These are phyloP conservation scores for Drosophila repletoides DNA, from an alignment of 1,140 invertebrate genomes.

Conservation along the genomic window DNA sequence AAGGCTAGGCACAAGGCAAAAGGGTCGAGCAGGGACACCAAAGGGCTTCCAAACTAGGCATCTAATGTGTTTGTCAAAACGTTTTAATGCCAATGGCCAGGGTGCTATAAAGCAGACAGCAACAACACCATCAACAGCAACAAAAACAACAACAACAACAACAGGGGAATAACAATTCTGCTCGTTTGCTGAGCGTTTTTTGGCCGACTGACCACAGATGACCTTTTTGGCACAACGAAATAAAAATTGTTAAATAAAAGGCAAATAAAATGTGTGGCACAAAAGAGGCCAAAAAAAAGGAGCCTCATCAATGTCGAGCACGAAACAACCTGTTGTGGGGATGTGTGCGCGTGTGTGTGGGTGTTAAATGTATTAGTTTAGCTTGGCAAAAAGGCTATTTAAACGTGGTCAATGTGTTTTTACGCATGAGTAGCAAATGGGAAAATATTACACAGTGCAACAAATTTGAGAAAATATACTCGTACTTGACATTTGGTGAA, in stretches of 20 bases:
- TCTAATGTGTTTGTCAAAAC: slow-evolving; percentile 77
- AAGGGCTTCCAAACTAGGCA: slow-evolving; percentile 39
- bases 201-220: slow-evolving; percentile 57
- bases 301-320: slow-evolving; percentile 46
- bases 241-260: slow-evolving; percentile 80
- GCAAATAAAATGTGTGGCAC: slow-evolving; percentile 72
- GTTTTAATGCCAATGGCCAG: slow-evolving; percentile 62
- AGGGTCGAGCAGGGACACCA: slow-evolving; percentile 27
- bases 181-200: slow-evolving; percentile 5
- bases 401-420: slow-evolving; percentile 75
- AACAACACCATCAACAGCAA: neutral
- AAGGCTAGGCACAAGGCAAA: slow-evolving; percentile 30
- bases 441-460: slow-evolving; percentile 14
- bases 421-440: slow-evolving; percentile 52
- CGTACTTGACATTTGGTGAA: no score
- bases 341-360: neutral
- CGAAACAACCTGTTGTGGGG: slow-evolving; percentile 60
- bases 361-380: slow-evolving; percentile 55
- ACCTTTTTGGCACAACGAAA: slow-evolving; percentile 73
- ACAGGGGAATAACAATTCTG: neutral
- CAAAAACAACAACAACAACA: slow-evolving; percentile 18
- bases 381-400: slow-evolving; percentile 64
- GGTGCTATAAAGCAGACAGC: slow-evolving; percentile 55
- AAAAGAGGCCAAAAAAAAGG: slow-evolving; percentile 7
- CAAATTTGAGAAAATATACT: neutral